These are phyloP conservation scores for Acrobasis suavella DNA, from an alignment of 2,888 invertebrate genomes.

Conservation along the genomic window DNA sequence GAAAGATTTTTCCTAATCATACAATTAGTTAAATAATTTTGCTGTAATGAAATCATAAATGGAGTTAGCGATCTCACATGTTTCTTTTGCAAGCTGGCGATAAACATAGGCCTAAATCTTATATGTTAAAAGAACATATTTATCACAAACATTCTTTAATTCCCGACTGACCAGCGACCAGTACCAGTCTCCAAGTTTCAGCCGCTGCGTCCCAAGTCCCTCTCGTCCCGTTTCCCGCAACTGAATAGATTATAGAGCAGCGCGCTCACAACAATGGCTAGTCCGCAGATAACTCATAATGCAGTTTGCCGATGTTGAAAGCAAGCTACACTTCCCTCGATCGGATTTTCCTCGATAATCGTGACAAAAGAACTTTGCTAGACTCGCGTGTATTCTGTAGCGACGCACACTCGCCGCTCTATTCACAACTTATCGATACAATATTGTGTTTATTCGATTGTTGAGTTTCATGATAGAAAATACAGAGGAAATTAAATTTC, in stretches of 20 bases:
- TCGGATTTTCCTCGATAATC: slow-evolving; percentile 81
- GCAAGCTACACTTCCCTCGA: slow-evolving; percentile 76
- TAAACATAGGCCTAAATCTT: too few species aligned
- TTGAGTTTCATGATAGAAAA: slow-evolving; percentile 25
- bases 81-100: too few species aligned
- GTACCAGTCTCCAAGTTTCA: background rate
- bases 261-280: slow-evolving; percentile 56
- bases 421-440: slow-evolving; percentile 64
- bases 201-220: background rate
- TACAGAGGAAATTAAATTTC: slow-evolving; percentile 36
- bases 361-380: slow-evolving; percentile 79
- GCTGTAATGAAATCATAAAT: too few species aligned
- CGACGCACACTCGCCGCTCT: slow-evolving; percentile 56
- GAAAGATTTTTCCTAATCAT: too few species aligned
- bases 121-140: background rate
- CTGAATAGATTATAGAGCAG: slow-evolving; percentile 63
- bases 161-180: slow-evolving; percentile 29
- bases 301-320: slow-evolving; percentile 78
- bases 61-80: background rate
- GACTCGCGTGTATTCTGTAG: slow-evolving; percentile 63
- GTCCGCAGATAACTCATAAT: slow-evolving; percentile 74
- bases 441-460: slow-evolving; percentile 51
- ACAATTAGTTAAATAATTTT: too few species aligned
- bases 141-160: slow-evolving; percentile 19
- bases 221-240: slow-evolving; percentile 39